Evolutionary conservation across 2,113 vertebrate genomes (phyloP).

Genomic region (Dasyurus viverrinus): DNA sequence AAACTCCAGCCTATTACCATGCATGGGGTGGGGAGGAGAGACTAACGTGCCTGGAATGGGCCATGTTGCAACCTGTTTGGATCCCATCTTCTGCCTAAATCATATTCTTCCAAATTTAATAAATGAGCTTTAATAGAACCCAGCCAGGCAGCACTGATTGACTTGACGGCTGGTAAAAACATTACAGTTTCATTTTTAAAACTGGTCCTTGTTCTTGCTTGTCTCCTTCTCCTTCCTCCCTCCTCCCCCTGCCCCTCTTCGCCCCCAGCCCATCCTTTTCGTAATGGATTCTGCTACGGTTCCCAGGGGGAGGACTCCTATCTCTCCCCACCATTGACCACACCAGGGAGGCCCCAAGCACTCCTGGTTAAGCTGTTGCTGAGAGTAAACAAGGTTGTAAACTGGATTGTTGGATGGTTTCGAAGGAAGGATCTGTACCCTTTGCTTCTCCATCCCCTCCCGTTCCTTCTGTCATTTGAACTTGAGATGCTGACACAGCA

Average conservation of each 20-base stretch:
- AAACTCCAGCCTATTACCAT: constrained; percentile 46
- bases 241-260: neutral
- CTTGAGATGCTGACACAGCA: neutral
- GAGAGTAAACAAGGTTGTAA: constrained; percentile 59
- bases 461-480: constrained; percentile 36
- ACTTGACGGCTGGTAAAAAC: constrained; percentile 61
- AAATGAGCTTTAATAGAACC: constrained; percentile 74
- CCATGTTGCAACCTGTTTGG: constrained; percentile 64
- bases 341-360: neutral
- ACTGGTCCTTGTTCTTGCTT: constrained; percentile 17
- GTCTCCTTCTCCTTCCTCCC: neutral
- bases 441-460: neutral
- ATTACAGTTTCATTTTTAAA: constrained; percentile 56
- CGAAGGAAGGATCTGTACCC: constrained; percentile 27
- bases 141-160: constrained; percentile 68
- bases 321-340: neutral
- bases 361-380: neutral
- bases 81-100: constrained; percentile 67
- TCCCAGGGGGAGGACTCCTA: neutral
- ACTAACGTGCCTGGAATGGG: neutral
- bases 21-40: constrained; percentile 3
- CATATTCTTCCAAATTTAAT: constrained; percentile 69
- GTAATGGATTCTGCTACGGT: neutral
- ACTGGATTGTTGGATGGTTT: constrained; percentile 54
- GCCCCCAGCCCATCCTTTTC: neutral